These are phyloP conservation scores for Cetonia aurata DNA, from an alignment of 2,888 invertebrate species.

Conservation along the genomic window DNA sequence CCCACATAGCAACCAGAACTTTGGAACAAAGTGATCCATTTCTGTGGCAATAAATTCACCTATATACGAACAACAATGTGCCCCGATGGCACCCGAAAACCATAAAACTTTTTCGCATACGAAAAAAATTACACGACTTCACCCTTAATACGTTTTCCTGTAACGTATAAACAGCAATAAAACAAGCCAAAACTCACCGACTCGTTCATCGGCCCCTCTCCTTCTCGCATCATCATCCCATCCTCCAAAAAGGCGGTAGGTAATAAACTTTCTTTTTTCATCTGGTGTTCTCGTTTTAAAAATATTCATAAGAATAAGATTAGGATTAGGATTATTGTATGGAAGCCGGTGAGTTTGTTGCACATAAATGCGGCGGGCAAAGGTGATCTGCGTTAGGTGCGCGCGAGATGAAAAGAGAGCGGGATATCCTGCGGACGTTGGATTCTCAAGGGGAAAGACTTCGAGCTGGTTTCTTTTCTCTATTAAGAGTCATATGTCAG, in stretches of 20 bases:
- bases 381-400: background rate
- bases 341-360: constrained; percentile 1
- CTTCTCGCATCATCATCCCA: constrained; percentile 2
- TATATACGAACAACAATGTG: constrained; percentile 36
- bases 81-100: constrained; percentile 32
- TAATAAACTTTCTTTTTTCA: constrained; percentile 40
- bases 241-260: constrained; percentile 28
- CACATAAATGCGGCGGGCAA: constrained; percentile 13
- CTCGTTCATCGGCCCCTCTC: constrained; percentile 17
- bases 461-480: constrained; percentile 52
- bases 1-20: constrained; percentile 32
- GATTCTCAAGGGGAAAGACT: constrained; percentile 41
- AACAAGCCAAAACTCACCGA: constrained; percentile 42
- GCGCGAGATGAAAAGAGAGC: constrained; percentile 10
- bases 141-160: constrained; percentile 39
- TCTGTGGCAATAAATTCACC: constrained; percentile 40
- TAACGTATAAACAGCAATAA: constrained; percentile 45
- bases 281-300: constrained; percentile 28
- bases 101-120: constrained; percentile 38
- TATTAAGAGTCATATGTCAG: constrained; percentile 64
- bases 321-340: constrained; percentile 44
- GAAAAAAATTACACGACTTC: constrained; percentile 37
- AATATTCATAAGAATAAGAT: constrained; percentile 47
- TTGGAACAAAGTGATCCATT: constrained; percentile 34
- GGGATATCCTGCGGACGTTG: constrained; percentile 38